Evolutionary conservation across 1,140 invertebrate genomes (phyloP).

Genomic region (Magallana angulata): DNA sequence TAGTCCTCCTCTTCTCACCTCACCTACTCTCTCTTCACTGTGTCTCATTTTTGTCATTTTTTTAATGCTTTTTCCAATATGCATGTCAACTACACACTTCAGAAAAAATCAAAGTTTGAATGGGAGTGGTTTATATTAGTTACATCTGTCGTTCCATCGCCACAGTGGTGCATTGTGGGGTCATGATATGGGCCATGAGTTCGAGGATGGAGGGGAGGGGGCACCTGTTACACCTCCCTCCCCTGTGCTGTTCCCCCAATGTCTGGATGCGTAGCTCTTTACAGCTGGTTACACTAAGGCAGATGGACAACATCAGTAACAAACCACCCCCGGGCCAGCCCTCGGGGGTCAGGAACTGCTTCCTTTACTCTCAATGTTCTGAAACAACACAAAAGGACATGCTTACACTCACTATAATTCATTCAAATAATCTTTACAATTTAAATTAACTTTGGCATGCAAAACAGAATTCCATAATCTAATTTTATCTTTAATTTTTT

Average conservation of each 20-base stretch:
- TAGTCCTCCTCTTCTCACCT: not conserved
- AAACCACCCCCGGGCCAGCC: conserved; percentile 20
- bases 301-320: not conserved
- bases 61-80: conserved; percentile 34
- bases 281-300: not conserved
- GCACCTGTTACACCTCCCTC: not conserved
- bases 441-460: too few relatives aligned
- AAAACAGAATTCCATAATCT: too few relatives aligned
- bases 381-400: not conserved
- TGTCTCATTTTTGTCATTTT: not conserved
- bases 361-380: conserved; percentile 7
- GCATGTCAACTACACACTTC: not conserved
- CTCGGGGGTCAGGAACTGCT: not conserved
- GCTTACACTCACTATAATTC: not conserved
- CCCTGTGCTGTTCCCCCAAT: not conserved
- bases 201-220: not conserved
- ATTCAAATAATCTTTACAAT: too few relatives aligned
- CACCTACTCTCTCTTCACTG: not conserved
- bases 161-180: not conserved
- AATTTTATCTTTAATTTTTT: too few relatives aligned
- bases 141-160: not conserved
- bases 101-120: not conserved
- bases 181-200: not conserved
- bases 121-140: conserved; percentile 2
- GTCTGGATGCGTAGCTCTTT: not conserved